Base-by-base conservation (phyloP, 2,888 invertebrate species). In the Villa cingulata region DNA sequence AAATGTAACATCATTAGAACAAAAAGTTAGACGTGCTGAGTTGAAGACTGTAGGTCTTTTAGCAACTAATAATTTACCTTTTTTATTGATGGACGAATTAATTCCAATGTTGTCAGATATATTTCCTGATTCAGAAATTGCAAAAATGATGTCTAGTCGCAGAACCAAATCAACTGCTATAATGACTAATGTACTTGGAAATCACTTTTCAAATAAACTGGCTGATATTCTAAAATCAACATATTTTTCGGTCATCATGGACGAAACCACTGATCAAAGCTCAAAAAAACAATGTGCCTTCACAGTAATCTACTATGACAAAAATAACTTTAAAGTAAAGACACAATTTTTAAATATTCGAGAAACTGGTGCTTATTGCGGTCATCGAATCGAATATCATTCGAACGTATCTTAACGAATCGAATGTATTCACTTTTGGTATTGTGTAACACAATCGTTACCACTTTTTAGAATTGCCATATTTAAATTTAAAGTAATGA, bases 1-100 rank as follows among this genome's bases (percentile, higher is more conserved):
- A 56, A n/a, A n/a, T n/a, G n/a, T n/a, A n/a, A 80, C 83, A 48
- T 83, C 80, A 12, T 15, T 18, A 39, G 39, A 39, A 2, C 2
- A 18, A 10, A 17, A 39, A 39, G 19, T 19, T 39, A 39, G 18
- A 15, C 7, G 39, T 15, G 39, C 20, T 15, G 39, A 39, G 20
- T 12, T 39, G 9, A 39, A 39, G 20, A 14, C 20, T 15, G 5
- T 15, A 14, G 39, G 20, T 19, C 20, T 19, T 19, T n/a, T 19
- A 19, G 39, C 39, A 5, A 39, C 39, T 15, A 39, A 39, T 20
- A 15, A 41, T n/a, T 41, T 44, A 19, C 37, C 43, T 9, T 23
- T 37, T 37, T 27, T n/a, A 4, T 17, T 44, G 27, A 37, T 44
- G 37, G 37, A 37, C 36, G 23, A 23, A 4, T 23, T 44, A 16